phyloP scores from a whole-genome alignment of 2,888 invertebrate genomes.

The Dione vanillae region DNA sequence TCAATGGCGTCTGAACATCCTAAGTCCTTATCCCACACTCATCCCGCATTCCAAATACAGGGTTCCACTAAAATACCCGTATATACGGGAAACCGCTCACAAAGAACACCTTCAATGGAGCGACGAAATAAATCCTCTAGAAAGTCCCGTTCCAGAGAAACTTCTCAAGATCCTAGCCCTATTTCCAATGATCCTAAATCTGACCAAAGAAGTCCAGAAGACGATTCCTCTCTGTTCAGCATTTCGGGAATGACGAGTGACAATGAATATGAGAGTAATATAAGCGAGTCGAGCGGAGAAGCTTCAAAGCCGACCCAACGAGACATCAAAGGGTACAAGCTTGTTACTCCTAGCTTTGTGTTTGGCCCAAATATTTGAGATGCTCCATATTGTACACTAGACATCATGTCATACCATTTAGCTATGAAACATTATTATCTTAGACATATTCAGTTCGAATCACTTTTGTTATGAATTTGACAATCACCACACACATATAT shows the following conservation, averaged over 20 bases:
- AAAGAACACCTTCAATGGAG: slow-evolving; percentile 82
- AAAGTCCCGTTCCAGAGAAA: slow-evolving; percentile 71
- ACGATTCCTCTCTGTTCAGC: slow-evolving; percentile 83
- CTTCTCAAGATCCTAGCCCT: slow-evolving; percentile 77
- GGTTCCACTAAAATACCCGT: slow-evolving; percentile 90
- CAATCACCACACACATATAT: slow-evolving; percentile 30
- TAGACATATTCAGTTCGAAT: neutral
- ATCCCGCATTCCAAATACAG: slow-evolving; percentile 84
- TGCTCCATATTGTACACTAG: slow-evolving; percentile 65
- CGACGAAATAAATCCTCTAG: slow-evolving; percentile 63
- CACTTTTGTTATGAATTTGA: slow-evolving; percentile 19
- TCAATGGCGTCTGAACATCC: slow-evolving; percentile 79
- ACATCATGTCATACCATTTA: slow-evolving; percentile 35
- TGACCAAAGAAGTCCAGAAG: slow-evolving; percentile 82
- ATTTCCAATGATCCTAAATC: slow-evolving; percentile 79
- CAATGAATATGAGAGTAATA: slow-evolving; percentile 83
- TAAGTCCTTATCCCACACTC: slow-evolving; percentile 79
- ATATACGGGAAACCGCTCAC: slow-evolving; percentile 86
- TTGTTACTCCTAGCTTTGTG: slow-evolving; percentile 72
- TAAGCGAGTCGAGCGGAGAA: slow-evolving; percentile 81
- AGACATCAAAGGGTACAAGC: slow-evolving; percentile 80
- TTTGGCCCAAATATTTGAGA: slow-evolving; percentile 72
- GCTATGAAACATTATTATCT: slow-evolving; percentile 6
- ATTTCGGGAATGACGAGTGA: slow-evolving; percentile 85
- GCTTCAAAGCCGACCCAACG: slow-evolving; percentile 78